Conservation (phyloP, 1,140 invertebrate genomes). For the Zaprionus camerounensis region DNA sequence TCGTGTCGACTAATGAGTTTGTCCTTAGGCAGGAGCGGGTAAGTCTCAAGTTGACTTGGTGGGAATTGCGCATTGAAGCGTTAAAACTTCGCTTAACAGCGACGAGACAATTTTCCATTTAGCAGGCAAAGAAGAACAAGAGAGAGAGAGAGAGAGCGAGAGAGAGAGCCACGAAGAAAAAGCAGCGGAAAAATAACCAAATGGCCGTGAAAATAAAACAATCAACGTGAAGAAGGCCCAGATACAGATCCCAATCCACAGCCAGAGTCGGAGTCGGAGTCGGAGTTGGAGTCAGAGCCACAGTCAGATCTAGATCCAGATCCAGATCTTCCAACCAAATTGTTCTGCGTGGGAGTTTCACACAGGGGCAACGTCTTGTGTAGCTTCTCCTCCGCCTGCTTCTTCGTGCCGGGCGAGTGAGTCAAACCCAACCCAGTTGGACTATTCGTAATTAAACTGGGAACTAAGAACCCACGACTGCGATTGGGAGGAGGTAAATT, state of each 20-base stretch:
- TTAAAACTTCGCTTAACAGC: constrained; percentile 38
- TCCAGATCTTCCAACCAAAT: constrained; percentile 27
- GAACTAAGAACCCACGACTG: constrained; percentile 27
- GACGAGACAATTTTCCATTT: constrained; percentile 37
- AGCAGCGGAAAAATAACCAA: constrained; percentile 10
- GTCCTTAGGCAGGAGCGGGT: constrained; percentile 32
- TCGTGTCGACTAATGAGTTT: constrained; percentile 35
- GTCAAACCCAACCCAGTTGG: constrained; percentile 14
- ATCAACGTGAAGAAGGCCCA: constrained; percentile 18
- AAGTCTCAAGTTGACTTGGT: constrained; percentile 8
- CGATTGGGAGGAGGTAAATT: constrained; percentile 51
- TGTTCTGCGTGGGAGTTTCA: constrained; percentile 69
- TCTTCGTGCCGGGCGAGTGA: constrained; percentile 33
- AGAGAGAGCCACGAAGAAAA: background rate
- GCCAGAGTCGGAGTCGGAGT: background rate
- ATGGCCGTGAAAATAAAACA: constrained; percentile 44
- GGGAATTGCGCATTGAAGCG: constrained; percentile 55
- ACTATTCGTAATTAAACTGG: constrained; percentile 74
- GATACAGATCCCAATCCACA: constrained; percentile 1
- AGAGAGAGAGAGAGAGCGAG: background rate
- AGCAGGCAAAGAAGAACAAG: background rate
- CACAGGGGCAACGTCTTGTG: constrained; percentile 46
- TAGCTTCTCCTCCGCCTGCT: background rate
- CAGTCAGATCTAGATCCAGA: constrained; percentile 22
- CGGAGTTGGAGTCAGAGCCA: background rate